Evolutionary conservation across 1,140 invertebrate genomes (phyloP).

Genomic region (Dinothrombium tinctorium): DNA sequence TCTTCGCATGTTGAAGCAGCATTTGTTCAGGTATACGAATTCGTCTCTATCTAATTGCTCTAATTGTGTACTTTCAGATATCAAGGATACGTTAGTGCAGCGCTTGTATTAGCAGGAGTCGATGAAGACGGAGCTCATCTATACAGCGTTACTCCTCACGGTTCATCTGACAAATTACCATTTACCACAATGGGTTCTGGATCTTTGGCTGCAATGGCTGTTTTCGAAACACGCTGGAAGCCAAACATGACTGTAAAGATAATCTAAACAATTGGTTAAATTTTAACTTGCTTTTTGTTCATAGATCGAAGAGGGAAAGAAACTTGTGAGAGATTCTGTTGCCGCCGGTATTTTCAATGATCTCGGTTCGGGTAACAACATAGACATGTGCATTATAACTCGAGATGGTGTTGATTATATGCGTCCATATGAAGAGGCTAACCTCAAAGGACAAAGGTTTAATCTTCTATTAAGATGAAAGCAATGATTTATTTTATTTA

Average conservation of each 20-base stretch:
- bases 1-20: conserved; percentile 66
- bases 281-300: background rate
- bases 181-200: conserved; percentile 92
- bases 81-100: conserved; percentile 74
- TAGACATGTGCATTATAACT: conserved; percentile 83
- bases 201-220: conserved; percentile 81
- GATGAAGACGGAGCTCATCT: conserved; percentile 63
- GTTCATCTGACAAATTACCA: conserved; percentile 66
- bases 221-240: conserved; percentile 77
- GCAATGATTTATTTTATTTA: conserved; percentile 10
- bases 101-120: conserved; percentile 77
- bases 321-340: conserved; percentile 72
- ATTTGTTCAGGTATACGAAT: conserved; percentile 57
- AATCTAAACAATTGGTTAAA: background rate
- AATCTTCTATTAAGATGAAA: background rate
- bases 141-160: conserved; percentile 79
- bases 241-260: conserved; percentile 39
- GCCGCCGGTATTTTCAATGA: conserved; percentile 92
- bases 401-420: conserved; percentile 41
- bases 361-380: conserved; percentile 79
- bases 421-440: conserved; percentile 73
- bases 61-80: conserved; percentile 22
- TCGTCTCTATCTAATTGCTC: background rate
- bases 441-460: conserved; percentile 5
- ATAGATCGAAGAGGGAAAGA: conserved; percentile 66